Percentiles rank a stretch among this genome's conserved stretches.
Conservation (phyloP, 2,888 invertebrate species). For the Ecliptopera silaceata region DNA sequence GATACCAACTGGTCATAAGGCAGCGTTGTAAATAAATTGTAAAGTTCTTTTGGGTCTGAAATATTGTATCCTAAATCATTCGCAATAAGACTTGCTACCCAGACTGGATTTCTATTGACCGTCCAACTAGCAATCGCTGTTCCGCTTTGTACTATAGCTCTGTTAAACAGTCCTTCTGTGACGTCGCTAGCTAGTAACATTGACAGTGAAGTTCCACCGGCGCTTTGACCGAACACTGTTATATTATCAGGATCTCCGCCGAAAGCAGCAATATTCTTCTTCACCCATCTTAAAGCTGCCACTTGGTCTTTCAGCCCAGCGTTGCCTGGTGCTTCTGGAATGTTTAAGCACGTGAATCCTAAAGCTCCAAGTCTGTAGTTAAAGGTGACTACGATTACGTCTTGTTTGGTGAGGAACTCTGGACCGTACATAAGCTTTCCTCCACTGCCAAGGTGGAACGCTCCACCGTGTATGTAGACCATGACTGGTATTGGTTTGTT, state of each 20-base stretch:
- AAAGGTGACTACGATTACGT: conserved; percentile 70
- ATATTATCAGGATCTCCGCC: conserved; percentile 73
- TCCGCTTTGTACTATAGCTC: conserved; percentile 71
- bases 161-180: conserved; percentile 63
- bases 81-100: conserved; percentile 62
- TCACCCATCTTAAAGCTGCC: conserved; percentile 72
- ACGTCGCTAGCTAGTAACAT: conserved; percentile 58
- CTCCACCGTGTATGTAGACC: conserved; percentile 74
- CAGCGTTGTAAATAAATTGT: conserved; percentile 57
- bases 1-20: conserved; percentile 52
- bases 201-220: conserved; percentile 64
- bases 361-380: conserved; percentile 71
- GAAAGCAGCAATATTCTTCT: conserved; percentile 70
- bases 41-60: conserved; percentile 63
- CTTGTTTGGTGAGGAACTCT: conserved; percentile 64
- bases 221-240: conserved; percentile 75
- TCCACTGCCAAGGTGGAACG: conserved; percentile 67
- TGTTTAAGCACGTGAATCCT: conserved; percentile 70
- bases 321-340: conserved; percentile 73
- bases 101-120: conserved; percentile 63
- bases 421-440: conserved; percentile 67
- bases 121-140: conserved; percentile 67
- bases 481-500: conserved; percentile 62
- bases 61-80: conserved; percentile 61
- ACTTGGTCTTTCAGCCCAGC: conserved; percentile 74